Evolutionary conservation across 2,797 vertebrate species (phyloP).

Genomic region (Silurus lanzhouensis): DNA sequence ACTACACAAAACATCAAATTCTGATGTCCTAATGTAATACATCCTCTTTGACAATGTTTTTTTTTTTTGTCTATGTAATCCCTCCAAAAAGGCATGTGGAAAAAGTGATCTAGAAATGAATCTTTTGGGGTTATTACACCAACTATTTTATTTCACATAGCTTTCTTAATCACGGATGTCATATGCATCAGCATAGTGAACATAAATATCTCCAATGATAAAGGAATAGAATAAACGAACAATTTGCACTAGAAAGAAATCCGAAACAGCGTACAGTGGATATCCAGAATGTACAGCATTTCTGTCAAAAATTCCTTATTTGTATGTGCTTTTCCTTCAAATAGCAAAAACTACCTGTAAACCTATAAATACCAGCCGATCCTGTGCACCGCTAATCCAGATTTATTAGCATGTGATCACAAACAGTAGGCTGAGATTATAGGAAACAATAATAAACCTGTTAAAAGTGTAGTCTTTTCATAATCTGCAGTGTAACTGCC

Average conservation of each 20-base stretch:
- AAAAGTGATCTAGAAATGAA: background rate
- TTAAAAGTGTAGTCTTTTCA: background rate
- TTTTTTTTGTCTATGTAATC: background rate
- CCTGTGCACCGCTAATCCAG: background rate
- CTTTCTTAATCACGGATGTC: background rate
- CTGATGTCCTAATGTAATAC: background rate
- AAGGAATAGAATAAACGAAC: too few relatives aligned
- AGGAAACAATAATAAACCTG: background rate
- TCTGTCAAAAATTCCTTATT: background rate
- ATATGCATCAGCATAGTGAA: background rate
- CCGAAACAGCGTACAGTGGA: background rate
- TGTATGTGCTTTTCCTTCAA: background rate
- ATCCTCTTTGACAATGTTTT: background rate
- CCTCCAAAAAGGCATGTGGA: background rate
- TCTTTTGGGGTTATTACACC: background rate
- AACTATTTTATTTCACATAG: background rate
- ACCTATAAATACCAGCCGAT: background rate
- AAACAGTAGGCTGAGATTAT: background rate
- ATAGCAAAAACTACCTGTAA: background rate
- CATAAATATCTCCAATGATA: background rate
- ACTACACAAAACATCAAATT: background rate
- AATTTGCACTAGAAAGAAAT: background rate
- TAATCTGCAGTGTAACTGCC: slow-evolving; percentile 8
- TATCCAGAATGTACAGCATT: background rate
- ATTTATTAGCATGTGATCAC: background rate